Percentiles rank a stretch among this genome's conserved stretches.
Conservation (phyloP, 92 coral and sea anemone genomes). For the Actinernus sp. region DNA sequence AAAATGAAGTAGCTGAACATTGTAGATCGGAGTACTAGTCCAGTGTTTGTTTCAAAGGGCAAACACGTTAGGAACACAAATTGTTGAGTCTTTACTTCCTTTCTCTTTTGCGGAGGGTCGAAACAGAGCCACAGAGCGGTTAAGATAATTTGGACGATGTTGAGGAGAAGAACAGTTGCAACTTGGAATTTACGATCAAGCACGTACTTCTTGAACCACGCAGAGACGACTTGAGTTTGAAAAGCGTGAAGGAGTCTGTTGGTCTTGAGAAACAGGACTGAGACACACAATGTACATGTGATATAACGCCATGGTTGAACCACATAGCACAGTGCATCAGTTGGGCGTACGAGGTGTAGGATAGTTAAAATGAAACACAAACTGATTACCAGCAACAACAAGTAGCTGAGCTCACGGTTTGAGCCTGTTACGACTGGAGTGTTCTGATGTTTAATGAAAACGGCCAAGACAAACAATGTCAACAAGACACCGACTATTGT, state of each 20-base stretch:
- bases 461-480: slow-evolving; percentile 5
- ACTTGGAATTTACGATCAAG: slow-evolving; percentile 24
- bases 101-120: slow-evolving; percentile 45
- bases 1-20: slow-evolving; percentile 28
- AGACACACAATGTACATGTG: slow-evolving; percentile 19
- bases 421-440: slow-evolving; percentile 58
- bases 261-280: slow-evolving; percentile 55
- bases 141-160: slow-evolving; percentile 4
- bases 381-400: slow-evolving; percentile 22
- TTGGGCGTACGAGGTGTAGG: slow-evolving; percentile 31
- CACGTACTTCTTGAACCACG: slow-evolving; percentile 19
- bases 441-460: slow-evolving; percentile 16
- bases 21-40: slow-evolving; percentile 8
- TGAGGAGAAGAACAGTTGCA: slow-evolving; percentile 1
- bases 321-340: slow-evolving; percentile 9
- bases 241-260: slow-evolving; percentile 47
- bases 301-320: slow-evolving; percentile 32
- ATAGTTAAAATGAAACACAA: slow-evolving; percentile 23
- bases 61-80: slow-evolving; percentile 46
- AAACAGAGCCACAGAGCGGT: slow-evolving; percentile 34
- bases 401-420: slow-evolving; percentile 41
- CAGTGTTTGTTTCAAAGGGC: slow-evolving; percentile 25
- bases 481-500: slow-evolving; percentile 10
- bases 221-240: slow-evolving; percentile 19
- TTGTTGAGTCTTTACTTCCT: slow-evolving; percentile 12